Base-by-base conservation (phyloP, 2,113 vertebrate species). In the rat (Rattus norvegicus) region DNA sequence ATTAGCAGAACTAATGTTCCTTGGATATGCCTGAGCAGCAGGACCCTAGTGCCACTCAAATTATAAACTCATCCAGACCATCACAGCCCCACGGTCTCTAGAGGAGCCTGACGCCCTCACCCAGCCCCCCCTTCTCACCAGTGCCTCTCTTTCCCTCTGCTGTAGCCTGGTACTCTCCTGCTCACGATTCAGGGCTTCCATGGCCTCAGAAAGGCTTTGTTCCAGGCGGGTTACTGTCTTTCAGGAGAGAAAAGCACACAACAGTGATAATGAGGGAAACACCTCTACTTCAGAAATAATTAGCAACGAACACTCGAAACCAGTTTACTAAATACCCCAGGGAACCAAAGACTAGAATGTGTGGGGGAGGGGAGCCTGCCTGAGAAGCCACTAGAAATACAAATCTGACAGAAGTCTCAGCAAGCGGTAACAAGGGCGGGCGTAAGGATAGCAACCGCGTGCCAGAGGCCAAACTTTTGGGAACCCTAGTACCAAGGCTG, bases 191-290 rank as follows among this genome's bases (percentile, higher is more conserved):
- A 99, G 94, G 49, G 97, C 96, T 63, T 98, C 98, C 81, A 97
- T 67, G 17, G 97, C 98, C 77, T 98, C 96, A 19, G 98, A 97
- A 65, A 99, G 98, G 84, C 95, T 98, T 61, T 98, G 97, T 86
- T 98, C 98, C 43, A 98, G 94, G 39, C 95, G 97, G 8, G 92
- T 59, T 94, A 98, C 91, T 88, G 95, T 97, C 98, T 99, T 97
- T 92, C 79, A 47, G 52, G 56, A 95, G 39, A 95, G 33, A 92
- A 30, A 30, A 65, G 91, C 70, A 93, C 0, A 86, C 30, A 17
- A 84, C 2, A 84, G 73, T 90, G 2, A 33, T 73, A 73, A 36
- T 80, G 59, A 72, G 36, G 59, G 36, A 49, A 96, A 90, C 91
- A n/a, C 28, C 73, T 92, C 14, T 52, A 80, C 39, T 90, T 91